Conservation (phyloP, 2,113 vertebrate genomes). For the Bothrops jararaca region DNA sequence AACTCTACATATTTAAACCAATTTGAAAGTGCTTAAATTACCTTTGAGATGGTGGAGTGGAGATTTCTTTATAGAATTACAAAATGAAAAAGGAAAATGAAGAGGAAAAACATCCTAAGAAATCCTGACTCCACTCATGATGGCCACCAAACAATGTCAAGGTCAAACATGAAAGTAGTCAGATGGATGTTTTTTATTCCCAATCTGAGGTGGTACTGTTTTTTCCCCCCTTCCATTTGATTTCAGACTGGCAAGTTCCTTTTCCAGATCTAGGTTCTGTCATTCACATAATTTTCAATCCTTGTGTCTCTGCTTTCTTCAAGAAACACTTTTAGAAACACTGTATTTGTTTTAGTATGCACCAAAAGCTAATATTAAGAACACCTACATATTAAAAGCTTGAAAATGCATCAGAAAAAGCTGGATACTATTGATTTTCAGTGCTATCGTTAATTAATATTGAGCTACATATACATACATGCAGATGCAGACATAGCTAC, state of each 20-base stretch:
- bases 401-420: neutral
- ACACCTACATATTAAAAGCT: neutral
- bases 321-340: neutral
- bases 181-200: neutral
- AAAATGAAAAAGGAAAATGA: neutral
- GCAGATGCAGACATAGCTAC: neutral
- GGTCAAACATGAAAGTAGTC: neutral
- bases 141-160: neutral
- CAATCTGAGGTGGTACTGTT: neutral
- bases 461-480: neutral
- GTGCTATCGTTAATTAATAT: neutral
- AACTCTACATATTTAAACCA: neutral
- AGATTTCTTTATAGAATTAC: neutral
- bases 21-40: neutral
- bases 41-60: neutral
- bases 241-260: neutral
- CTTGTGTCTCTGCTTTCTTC: neutral
- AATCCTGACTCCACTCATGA: neutral
- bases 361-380: neutral
- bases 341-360: neutral
- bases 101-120: neutral
- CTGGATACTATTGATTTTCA: neutral
- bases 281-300: neutral
- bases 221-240: neutral
- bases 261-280: neutral